A percentile compares a stretch with the other conserved stretches of the same genome.
These are phyloP conservation scores for Heliothis virescens DNA, from an alignment of 1,140 invertebrate genomes.

Conservation along the genomic window DNA sequence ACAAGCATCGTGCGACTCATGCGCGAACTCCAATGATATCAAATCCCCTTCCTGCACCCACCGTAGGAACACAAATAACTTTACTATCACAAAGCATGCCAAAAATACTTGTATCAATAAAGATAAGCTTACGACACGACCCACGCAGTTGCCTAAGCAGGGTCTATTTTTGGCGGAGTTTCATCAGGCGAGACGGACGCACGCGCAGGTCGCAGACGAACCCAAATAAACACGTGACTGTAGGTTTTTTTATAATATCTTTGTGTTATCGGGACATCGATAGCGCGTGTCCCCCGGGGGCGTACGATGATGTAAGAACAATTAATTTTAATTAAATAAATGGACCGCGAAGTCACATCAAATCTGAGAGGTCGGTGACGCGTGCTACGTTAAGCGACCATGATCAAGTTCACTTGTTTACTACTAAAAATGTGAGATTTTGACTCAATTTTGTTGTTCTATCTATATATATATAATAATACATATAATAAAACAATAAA, in stretches of 20 bases:
- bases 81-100: neutral
- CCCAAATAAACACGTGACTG: conserved; percentile 12
- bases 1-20: neutral
- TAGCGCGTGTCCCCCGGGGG: neutral
- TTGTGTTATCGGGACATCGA: neutral
- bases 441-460: neutral
- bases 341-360: neutral
- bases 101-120: neutral
- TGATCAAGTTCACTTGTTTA: neutral
- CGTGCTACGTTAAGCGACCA: neutral
- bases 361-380: neutral
- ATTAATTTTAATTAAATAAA: neutral
- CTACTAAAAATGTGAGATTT: neutral
- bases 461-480: no score
- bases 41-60: neutral
- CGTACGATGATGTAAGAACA: conserved; percentile 1
- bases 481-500: no score
- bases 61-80: no score
- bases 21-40: neutral
- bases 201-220: conserved; percentile 8
- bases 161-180: conserved; percentile 11
- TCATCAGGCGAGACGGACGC: neutral
- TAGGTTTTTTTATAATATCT: neutral
- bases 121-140: conserved; percentile 21
- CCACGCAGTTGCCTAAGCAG: neutral